Base-by-base conservation (phyloP, 2,113 vertebrate genomes). In the Pogona vitticeps region DNA sequence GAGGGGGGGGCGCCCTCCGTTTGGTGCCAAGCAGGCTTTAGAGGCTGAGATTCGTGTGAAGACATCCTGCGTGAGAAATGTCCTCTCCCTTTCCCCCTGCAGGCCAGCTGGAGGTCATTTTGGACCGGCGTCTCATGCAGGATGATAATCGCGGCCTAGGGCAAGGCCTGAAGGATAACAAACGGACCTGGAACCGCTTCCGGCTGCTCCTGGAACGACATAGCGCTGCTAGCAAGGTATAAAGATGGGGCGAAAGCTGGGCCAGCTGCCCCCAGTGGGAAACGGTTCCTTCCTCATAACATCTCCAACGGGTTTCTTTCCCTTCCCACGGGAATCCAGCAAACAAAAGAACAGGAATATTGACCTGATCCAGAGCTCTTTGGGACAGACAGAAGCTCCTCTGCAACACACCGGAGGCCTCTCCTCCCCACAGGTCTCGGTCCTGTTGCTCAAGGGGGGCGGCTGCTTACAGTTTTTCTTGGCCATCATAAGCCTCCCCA, bases 151-250 rank as follows among this genome's bases (percentile, higher is more conserved):
- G 98, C 0, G 99, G 99, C 79, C 97, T 99, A 7, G 98, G 99
- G 86, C 99, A 99, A 65, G 99, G 98, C 1, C 96, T 99, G 88
- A 99, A 99, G 96, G 98, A 99, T 96, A 99, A 99, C 95, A 99
- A 99, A 88, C 95, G 96, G 67, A 99, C 98, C 0, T 95, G 96
- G 88, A 99, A 98, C 95, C 96, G 91, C 9, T 99, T 99, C 96
- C 97, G 98, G 31, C 97, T 99, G 63, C 97, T 99, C 83, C 89
- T 99, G 89, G 99, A 99, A 88, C 97, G 94, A 86, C 96, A 98
- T 42, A 92, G 96, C 13, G 67, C 56, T 0, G 94, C 96, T 86
- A 97, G 88, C 79, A 97, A 97, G 98, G 98, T 99, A 92, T 3
- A 33, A 31, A n/a, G 79, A 46, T 42, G 20, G 14, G 3, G 56